Evolutionary conservation across 2,888 invertebrate genomes (phyloP), one percentile per base, ranked within the genome.

Genomic region (Dryadula phaetusa): DNA sequence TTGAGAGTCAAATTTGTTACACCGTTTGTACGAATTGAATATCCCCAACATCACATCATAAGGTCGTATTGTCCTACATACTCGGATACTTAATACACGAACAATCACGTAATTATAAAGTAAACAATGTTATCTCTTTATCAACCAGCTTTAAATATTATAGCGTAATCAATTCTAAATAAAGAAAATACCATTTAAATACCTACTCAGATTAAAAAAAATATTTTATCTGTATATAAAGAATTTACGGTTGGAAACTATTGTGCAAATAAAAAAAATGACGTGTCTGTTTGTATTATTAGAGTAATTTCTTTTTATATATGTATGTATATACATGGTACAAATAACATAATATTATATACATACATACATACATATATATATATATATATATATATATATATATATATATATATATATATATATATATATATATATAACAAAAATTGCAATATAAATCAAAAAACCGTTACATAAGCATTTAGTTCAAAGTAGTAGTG

Each of bases 31-130:
- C 52, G 16, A 32, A 52, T 28, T 52, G 4, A 28, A 52, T 52
- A 8, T 1, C 28, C 16, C 32, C 16, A 1, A 12, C 10, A 28
- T 52, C 28, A 16, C 28, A 28, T 49, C 52, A 52, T 28, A 52
- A 52, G 52, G 52, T 52, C 52, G 16, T 32, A 52, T 52, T 10
- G 52, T 52, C 28, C 52, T 52, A 52, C 32, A 49, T 49, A 49
- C 3, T 10, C 3, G 1, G 16, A 28, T 4, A 22, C 52, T 16
- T 52, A 52, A 32, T 32, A 52, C 28, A 52, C 28, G 52, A 52
- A 16, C 52, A 32, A 52, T 16, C 16, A 28, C 5, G 10, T 52
- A 32, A 52, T 52, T 52, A 52, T 52, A 32, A 32, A 52, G 52
- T 28, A 52, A 52, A 52, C 10, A 16, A 52, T 52, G 16, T 52